Evolutionary conservation across 1,140 invertebrate genomes (phyloP), one percentile per base, ranked within the genome.

Genomic region (Hycleus cichorii): DNA sequence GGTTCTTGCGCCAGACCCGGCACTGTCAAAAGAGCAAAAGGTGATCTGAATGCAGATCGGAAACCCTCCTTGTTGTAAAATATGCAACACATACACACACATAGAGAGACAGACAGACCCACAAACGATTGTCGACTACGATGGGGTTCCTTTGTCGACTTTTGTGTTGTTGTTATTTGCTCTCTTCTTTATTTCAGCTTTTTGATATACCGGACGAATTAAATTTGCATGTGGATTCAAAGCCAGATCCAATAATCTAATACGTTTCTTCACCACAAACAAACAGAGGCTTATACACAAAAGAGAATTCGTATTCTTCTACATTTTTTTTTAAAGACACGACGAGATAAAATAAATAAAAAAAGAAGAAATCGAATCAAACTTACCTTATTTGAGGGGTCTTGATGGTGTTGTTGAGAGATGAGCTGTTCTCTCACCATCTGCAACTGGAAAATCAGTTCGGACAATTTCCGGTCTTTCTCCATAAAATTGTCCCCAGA

Each of bases 401-500:
- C 64, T 32, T 70, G 63, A 43, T 68, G 68, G 18, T 60, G 61
- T 54, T 72, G 66, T 67, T 90, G 86, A 11, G 82, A 80, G 27
- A 88, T 66, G 46, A 91, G 75, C 70, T 89, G 87, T 64, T 91
- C 89, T 60, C 88, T 78, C 9, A 90, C 80, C 77, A 87, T 82
- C 73, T 91, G 89, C 49, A 93, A 78, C 64, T 91, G 87, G 5
- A 86, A 73, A 48, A 92, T 93, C 83, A 91, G 87, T 70, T 91
- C 89, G 2, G 87, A 87, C 1, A 93, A 77, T 65, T 83, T 81
- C 44, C 88, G 77, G 63, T 92, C 89, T 74, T 87, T 87, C 70
- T 89, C 87, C 47, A 83, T 79, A 63, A 90, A 74, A 67, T 80
- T 86, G 63, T 89, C 84, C 60, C 79, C 79, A 65, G 80, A 78